Evolutionary conservation across 37 sponge, comb jelly and placozoan species (phyloP).

Genomic region (Diacarnus erythraeanus): DNA sequence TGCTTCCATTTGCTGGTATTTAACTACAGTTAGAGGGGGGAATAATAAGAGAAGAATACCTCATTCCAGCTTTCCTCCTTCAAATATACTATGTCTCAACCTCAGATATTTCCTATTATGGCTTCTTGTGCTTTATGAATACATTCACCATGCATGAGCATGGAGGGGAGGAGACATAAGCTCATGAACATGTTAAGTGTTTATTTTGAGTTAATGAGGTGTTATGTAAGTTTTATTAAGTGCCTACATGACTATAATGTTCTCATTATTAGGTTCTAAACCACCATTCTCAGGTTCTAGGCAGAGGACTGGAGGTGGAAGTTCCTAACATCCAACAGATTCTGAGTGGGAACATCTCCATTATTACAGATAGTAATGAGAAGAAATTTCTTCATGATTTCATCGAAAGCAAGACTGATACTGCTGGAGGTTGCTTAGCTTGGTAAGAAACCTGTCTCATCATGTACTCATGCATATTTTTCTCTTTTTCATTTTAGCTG

Average conservation of each 20-base stretch:
- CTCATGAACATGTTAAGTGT: background rate
- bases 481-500: constrained; percentile 40
- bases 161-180: constrained; percentile 42
- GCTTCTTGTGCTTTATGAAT: no score
- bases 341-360: constrained; percentile 62
- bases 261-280: constrained; percentile 44
- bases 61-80: no score
- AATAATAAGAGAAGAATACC: no score
- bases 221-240: no score
- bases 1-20: constrained; percentile 65
- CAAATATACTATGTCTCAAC: no score
- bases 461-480: background rate
- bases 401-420: constrained; percentile 69
- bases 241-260: no score
- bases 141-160: constrained; percentile 14
- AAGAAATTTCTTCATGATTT: constrained; percentile 85
- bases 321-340: constrained; percentile 55
- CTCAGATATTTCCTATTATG: no score
- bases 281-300: constrained; percentile 56
- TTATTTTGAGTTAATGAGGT: background rate
- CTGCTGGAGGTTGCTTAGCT: constrained; percentile 89
- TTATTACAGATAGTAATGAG: constrained; percentile 23
- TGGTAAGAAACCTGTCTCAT: constrained; percentile 43
- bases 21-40: no score
- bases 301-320: constrained; percentile 70